These are phyloP conservation scores for Cinclus cinclus DNA, from an alignment of 2,113 vertebrate species.

Conservation along the genomic window DNA sequence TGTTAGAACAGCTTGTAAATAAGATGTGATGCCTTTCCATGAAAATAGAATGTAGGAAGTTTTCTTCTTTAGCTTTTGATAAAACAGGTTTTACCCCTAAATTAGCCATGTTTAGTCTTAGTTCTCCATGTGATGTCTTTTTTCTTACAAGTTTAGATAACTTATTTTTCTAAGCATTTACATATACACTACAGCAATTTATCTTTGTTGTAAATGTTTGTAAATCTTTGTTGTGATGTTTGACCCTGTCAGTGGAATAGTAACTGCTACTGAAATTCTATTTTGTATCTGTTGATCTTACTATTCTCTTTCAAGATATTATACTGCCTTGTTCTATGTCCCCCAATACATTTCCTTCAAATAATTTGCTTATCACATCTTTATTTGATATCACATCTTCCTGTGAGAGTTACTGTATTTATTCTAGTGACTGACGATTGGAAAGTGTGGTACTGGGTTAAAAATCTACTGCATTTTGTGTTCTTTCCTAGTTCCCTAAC, in stretches of 20 bases:
- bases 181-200: not conserved
- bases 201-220: not conserved
- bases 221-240: too few species aligned
- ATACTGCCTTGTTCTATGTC: not conserved
- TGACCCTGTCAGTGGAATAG: not conserved
- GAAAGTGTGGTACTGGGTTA: not conserved
- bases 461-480: not conserved
- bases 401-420: not conserved
- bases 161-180: not conserved
- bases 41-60: not conserved
- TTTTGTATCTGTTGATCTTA: not conserved
- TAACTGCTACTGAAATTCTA: not conserved
- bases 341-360: not conserved
- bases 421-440: not conserved
- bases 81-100: not conserved
- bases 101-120: not conserved
- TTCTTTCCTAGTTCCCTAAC: not conserved
- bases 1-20: not conserved
- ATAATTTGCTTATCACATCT: not conserved
- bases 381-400: not conserved
- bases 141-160: not conserved
- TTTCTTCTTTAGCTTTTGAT: not conserved
- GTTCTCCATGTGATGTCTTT: not conserved
- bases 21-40: not conserved
- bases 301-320: not conserved